Conservation (phyloP, 2,888 invertebrate species). For the Megamerina dolium region DNA sequence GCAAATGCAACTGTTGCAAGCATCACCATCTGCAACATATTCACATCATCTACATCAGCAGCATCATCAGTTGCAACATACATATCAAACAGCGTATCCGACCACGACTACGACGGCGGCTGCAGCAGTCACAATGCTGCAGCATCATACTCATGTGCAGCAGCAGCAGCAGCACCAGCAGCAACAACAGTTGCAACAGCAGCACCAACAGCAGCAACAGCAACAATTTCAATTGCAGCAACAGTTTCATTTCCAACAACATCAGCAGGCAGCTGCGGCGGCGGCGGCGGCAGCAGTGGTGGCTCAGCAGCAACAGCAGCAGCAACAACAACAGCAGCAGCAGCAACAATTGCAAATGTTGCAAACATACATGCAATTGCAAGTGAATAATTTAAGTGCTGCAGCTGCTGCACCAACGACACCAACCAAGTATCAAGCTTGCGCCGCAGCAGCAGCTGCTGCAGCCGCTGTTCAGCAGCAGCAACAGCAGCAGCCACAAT, state of each 20-base stretch:
- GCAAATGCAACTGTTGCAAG: conserved; percentile 50
- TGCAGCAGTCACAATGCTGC: no score
- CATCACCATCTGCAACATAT: conserved; percentile 41
- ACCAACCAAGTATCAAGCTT: conserved; percentile 33
- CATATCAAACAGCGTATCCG: conserved; percentile 11
- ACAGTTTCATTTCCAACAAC: conserved; percentile 30
- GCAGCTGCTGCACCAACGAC: conserved; percentile 32
- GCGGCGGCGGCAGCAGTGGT: no score
- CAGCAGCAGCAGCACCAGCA: conserved; percentile 25
- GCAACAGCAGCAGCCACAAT: conserved; percentile 23
- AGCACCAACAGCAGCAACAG: conserved; percentile 29
- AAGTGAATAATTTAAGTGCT: conserved; percentile 38
- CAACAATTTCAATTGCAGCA: conserved; percentile 35
- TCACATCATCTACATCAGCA: conserved; percentile 40
- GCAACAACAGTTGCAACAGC: conserved; percentile 31
- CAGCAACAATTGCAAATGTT: conserved; percentile 43
- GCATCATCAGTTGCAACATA: conserved; percentile 17
- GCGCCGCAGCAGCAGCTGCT: conserved; percentile 20
- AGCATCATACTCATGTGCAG: conserved; percentile 22
- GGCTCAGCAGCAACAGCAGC: conserved; percentile 31
- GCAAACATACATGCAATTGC: conserved; percentile 46
- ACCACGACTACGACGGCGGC: conserved; percentile 19
- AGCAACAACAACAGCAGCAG: conserved; percentile 39
- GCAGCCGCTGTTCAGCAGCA: conserved; percentile 19
- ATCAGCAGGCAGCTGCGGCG: conserved; percentile 25